Percentiles rank a stretch among this genome's conserved stretches.
These are phyloP conservation scores for Actias luna DNA, from an alignment of 2,888 invertebrate species.

Conservation along the genomic window DNA sequence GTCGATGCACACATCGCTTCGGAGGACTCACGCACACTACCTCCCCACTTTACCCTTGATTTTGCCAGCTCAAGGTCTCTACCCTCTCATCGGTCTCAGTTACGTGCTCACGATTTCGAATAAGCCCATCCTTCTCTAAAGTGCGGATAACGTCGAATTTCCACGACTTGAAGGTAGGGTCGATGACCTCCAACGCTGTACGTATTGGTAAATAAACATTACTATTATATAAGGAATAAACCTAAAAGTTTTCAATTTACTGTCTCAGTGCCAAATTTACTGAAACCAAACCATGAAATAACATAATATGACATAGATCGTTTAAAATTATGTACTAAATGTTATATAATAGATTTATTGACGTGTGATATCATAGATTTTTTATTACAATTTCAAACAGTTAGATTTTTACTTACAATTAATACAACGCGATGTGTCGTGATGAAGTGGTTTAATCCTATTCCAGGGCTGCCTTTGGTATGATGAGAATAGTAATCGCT, in stretches of 20 bases:
- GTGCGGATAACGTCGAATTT: slow-evolving; percentile 73
- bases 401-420: too few species aligned
- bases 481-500: too few species aligned
- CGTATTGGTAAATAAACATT: slow-evolving; percentile 80
- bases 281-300: background rate
- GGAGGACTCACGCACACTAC: slow-evolving; percentile 59
- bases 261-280: slow-evolving; percentile 12
- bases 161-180: slow-evolving; percentile 66
- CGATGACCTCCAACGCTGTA: slow-evolving; percentile 66
- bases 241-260: slow-evolving; percentile 25
- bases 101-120: slow-evolving; percentile 49
- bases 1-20: slow-evolving; percentile 47
- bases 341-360: too few species aligned
- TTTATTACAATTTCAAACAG: too few species aligned
- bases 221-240: slow-evolving; percentile 62
- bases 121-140: slow-evolving; percentile 64
- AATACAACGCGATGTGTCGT: too few species aligned
- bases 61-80: slow-evolving; percentile 82
- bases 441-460: too few species aligned
- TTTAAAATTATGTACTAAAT: too few species aligned
- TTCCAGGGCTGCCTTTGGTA: too few species aligned
- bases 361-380: too few species aligned
- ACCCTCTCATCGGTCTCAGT: slow-evolving; percentile 65
- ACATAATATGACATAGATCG: background rate
- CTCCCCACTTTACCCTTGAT: slow-evolving; percentile 76